Conservation (phyloP, 2,113 vertebrate species). For the Coracopsis vasa region DNA sequence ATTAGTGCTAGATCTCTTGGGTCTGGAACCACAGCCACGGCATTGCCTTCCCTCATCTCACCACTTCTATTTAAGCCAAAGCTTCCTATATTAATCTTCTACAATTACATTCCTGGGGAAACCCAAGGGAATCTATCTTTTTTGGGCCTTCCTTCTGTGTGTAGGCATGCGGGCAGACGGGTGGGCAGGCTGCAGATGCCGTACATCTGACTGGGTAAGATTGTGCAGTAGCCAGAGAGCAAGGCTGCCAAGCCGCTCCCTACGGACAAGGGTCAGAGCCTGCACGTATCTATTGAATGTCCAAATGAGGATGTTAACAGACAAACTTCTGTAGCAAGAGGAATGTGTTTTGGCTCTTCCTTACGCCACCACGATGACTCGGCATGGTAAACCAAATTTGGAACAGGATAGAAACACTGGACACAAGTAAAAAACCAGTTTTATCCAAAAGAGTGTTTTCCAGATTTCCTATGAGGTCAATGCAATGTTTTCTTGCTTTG, state of each 20-base stretch:
- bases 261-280: not conserved
- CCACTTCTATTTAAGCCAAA: not conserved
- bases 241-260: not conserved
- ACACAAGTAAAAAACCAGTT: not conserved
- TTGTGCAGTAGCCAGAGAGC: not conserved
- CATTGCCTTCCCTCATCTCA: not conserved
- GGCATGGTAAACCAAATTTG: not conserved
- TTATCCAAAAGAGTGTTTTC: not conserved
- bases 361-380: not conserved
- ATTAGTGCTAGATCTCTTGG: not conserved
- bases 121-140: not conserved
- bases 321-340: not conserved
- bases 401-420: not conserved
- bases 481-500: not conserved
- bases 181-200: not conserved
- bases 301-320: not conserved
- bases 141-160: not conserved
- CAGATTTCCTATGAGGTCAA: not conserved
- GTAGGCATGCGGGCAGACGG: not conserved
- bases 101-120: not conserved
- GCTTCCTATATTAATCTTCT: not conserved
- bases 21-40: not conserved
- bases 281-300: not conserved
- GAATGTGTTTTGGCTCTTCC: not conserved
- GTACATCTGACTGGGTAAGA: not conserved